Percentiles rank a stretch among this genome's conserved stretches.
phyloP scores from a whole-genome alignment of 2,888 invertebrate species.

The Cephus pulcher region DNA sequence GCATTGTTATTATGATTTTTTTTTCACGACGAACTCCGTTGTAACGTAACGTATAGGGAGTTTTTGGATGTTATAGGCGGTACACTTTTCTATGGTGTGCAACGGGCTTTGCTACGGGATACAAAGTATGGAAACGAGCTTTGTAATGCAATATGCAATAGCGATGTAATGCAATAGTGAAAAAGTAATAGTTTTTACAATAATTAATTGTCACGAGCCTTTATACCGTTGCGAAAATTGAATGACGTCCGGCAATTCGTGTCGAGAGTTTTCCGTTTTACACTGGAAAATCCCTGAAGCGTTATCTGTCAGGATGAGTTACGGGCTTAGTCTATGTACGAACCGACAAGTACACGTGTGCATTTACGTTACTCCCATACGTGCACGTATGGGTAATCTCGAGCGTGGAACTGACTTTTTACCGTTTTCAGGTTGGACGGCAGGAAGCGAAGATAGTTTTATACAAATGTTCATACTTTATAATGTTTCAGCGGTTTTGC shows the following conservation, averaged over 20 bases:
- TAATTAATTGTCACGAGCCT: background rate
- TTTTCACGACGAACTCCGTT: background rate
- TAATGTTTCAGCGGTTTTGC: background rate
- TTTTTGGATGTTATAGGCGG: background rate
- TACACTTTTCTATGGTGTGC: background rate
- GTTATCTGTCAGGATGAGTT: background rate
- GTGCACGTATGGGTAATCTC: background rate
- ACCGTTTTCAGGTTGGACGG: background rate
- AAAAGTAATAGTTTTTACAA: background rate
- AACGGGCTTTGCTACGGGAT: background rate
- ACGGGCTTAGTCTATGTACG: background rate
- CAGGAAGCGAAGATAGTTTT: background rate
- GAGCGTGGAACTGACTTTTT: background rate
- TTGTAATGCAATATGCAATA: background rate
- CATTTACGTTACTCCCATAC: background rate
- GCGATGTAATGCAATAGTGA: background rate
- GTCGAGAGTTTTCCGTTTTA: background rate
- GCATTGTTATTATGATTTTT: background rate
- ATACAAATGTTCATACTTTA: background rate
- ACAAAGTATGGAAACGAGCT: background rate
- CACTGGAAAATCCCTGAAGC: background rate
- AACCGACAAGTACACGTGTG: background rate
- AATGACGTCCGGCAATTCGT: background rate
- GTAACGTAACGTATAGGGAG: background rate
- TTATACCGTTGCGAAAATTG: background rate